phyloP scores from a whole-genome alignment of 2,113 vertebrate species.

The Upupa epops region DNA sequence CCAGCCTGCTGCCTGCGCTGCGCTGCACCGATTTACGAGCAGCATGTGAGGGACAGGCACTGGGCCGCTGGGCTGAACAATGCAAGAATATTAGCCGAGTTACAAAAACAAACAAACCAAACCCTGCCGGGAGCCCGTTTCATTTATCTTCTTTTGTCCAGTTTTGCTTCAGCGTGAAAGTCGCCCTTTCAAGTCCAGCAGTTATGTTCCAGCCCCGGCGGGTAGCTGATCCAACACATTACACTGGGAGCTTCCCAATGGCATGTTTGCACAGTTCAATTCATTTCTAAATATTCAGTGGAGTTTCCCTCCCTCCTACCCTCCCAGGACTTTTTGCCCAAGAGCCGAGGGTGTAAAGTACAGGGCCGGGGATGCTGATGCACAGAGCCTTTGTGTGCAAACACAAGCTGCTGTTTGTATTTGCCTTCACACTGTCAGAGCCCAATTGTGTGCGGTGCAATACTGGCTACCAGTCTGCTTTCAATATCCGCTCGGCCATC shows the following conservation, averaged over 20 bases:
- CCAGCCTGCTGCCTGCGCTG: constrained; percentile 5
- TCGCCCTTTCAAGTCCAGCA: constrained; percentile 65
- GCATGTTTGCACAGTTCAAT: constrained; percentile 64
- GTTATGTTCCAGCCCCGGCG: constrained; percentile 62
- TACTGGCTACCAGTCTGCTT: constrained; percentile 69
- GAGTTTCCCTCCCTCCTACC: constrained; percentile 19
- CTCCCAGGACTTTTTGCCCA: neutral
- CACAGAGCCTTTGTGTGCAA: constrained; percentile 54
- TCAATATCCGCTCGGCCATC: constrained; percentile 74
- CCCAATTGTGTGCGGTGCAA: constrained; percentile 65
- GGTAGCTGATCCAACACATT: constrained; percentile 52
- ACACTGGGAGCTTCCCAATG: constrained; percentile 31
- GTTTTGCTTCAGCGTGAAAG: constrained; percentile 71
- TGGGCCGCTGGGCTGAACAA: constrained; percentile 59
- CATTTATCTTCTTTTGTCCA: constrained; percentile 73
- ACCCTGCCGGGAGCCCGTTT: constrained; percentile 57
- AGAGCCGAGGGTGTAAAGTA: constrained; percentile 57
- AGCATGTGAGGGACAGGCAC: constrained; percentile 42
- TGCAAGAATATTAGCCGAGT: constrained; percentile 69
- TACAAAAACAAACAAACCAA: constrained; percentile 75
- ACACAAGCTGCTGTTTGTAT: constrained; percentile 39
- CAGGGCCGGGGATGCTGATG: constrained; percentile 27
- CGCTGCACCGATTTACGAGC: constrained; percentile 55
- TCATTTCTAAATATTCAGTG: constrained; percentile 58
- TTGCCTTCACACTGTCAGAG: constrained; percentile 53